These are phyloP conservation scores for Drosophila pectinifera DNA, from an alignment of 1,140 invertebrate species.

Conservation along the genomic window DNA sequence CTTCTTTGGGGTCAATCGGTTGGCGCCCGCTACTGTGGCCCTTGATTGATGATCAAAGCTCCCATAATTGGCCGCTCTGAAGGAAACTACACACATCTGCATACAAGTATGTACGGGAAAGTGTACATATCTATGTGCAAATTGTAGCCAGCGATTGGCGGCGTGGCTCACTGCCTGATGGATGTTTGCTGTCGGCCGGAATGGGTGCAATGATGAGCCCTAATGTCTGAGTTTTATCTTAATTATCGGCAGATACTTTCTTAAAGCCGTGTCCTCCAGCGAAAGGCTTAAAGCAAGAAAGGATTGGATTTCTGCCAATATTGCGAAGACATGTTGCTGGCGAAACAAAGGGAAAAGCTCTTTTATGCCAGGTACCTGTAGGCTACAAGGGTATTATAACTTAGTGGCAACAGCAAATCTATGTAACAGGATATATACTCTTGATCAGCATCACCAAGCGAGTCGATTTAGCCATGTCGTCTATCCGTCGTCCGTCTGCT, in stretches of 20 bases:
- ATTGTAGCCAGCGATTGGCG: slow-evolving; percentile 28
- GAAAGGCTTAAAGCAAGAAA: not conserved
- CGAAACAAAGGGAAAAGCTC: too few relatives aligned
- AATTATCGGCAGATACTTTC: slow-evolving; percentile 16
- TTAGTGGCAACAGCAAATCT: too few relatives aligned
- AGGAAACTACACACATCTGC: slow-evolving; percentile 20
- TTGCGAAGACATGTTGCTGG: too few relatives aligned
- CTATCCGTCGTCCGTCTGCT: too few relatives aligned
- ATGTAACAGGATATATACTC: too few relatives aligned
- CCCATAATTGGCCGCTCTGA: slow-evolving; percentile 43
- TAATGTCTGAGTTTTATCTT: slow-evolving; percentile 30
- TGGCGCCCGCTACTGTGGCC: slow-evolving; percentile 28
- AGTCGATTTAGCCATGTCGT: too few relatives aligned
- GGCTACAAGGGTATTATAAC: too few relatives aligned
- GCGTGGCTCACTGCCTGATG: slow-evolving; percentile 41
- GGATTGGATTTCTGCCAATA: not conserved
- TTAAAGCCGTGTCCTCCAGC: not conserved
- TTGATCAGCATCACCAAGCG: too few relatives aligned
- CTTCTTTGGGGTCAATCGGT: slow-evolving; percentile 56
- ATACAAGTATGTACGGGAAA: not conserved
- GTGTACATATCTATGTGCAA: slow-evolving; percentile 10
- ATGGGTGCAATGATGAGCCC: slow-evolving; percentile 36
- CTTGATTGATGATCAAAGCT: slow-evolving; percentile 57
- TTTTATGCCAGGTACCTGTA: too few relatives aligned
- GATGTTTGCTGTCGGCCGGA: slow-evolving; percentile 48